phyloP scores from a whole-genome alignment of 2,113 vertebrate species.

The Mesocricetus auratus region DNA sequence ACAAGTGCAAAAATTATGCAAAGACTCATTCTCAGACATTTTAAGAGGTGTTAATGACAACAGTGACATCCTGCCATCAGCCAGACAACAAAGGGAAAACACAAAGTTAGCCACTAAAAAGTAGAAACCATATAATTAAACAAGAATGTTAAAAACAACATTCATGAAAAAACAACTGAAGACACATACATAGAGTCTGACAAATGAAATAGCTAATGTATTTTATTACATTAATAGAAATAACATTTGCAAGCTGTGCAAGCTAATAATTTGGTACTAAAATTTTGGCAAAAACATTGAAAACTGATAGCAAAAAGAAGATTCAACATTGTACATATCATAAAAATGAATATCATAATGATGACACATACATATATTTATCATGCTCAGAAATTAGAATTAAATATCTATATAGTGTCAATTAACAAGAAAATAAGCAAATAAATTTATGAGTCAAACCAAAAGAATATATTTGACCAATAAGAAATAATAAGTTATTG shows the following conservation, averaged over 20 bases:
- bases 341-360: neutral
- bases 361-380: neutral
- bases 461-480: neutral
- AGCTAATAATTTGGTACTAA: neutral
- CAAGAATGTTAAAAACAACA: neutral
- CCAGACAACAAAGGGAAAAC: neutral
- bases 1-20: neutral
- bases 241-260: neutral
- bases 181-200: neutral
- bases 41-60: slow-evolving; percentile 26
- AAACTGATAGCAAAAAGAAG: neutral
- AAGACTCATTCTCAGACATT: neutral
- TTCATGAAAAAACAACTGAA: neutral
- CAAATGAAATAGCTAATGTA: neutral
- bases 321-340: neutral
- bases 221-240: neutral
- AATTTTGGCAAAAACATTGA: neutral
- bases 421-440: neutral
- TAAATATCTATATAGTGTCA: neutral
- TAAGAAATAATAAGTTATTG: neutral
- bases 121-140: neutral
- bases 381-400: neutral
- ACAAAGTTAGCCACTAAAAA: neutral
- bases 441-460: neutral
- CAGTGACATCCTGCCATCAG: neutral